Evolutionary conservation across 2,888 invertebrate genomes (phyloP), one percentile per base, ranked within the genome.

Genomic region (Orthonevra nobilis): DNA sequence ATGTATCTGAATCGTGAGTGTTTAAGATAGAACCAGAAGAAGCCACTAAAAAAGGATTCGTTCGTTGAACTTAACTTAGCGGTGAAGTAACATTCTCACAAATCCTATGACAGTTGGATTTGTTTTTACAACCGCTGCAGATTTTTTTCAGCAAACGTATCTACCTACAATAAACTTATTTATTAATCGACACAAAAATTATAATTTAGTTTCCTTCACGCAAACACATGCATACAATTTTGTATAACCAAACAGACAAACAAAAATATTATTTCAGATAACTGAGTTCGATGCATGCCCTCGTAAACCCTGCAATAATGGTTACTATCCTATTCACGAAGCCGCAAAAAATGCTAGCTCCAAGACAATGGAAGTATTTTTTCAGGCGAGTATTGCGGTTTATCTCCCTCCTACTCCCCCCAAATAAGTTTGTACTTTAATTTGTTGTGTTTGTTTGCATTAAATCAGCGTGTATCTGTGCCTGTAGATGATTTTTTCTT

Each of bases 301-400:
- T 54, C 93, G 94, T 84, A 91, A 90, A 79, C 93, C 94, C 1
- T 96, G 96, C 89, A 94, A 95, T 89, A 95, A 96, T 90, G 96
- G 96, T 7, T 96, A 95, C 88, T 96, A 95, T 86, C 96, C 97
- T 0, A 96, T 97, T 81, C 97, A 97, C 87, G 94, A 96, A 85
- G 97, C 97, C 1, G 96, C 96, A 2, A 96, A 95, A 86, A 95
- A 96, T 89, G 96, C 96, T 7, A 94, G 96, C 3, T 95, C 95
- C 0, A 92, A 93, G 84, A 95, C 95, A 6, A 92, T 97, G 92
- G 95, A 96, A 85, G 94, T 95, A 52, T 91, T 95, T 82, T 90
- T 94, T 48, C 92, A 93, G 86, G 89, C 88, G 85, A 88, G 88
- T 87, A 84, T 77, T 60, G 60, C 46, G 72, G 66, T 56, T 72